Base-by-base conservation (phyloP, 2,113 vertebrate species). In the Xiphophorus couchianus region DNA sequence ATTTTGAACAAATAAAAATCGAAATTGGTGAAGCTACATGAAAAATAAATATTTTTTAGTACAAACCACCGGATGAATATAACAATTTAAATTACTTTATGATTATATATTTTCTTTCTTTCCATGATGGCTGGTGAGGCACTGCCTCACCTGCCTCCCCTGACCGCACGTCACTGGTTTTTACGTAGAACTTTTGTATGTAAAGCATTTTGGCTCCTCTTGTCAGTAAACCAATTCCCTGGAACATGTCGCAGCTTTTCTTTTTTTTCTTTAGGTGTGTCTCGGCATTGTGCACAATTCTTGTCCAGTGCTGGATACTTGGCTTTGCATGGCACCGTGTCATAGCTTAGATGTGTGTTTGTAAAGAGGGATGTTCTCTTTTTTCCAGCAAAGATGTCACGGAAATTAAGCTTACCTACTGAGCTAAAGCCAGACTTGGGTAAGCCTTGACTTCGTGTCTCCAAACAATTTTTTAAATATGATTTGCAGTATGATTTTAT, bases 371-470 rank as follows among this genome's bases (percentile, higher is more conserved):
- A 93, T 96, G 96, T 98, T 97, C 95, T 97, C 95, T 99, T 94
- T 95, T 93, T 95, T 95, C 95, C 97, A 99, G 98, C 98, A 95
- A 99, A 97, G 96, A 98, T 99, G 97, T 99, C 97, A 96, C 97
- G 98, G 95, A 99, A 99, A 95, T 97, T 99, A 97, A 99, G 98
- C 96, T 97, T 99, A 96, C 98, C 98, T 96, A 99, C 98, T 95
- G 97, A 99, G 93, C 95, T 99, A 96, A 99, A 99, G 96, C 97
- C 97, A 95, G 97, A 99, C 93, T 95, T 99, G 96, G 98, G 98
- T 99, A 98, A 98, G 97, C 97, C 94, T 94, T 88, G 90, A 94
- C 91, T 94, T 91, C 78, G 92, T 92, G 93, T 90, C 90, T 91
- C 86, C 84, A 91, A 91, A 88, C 79, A 79, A 80, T 73, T 84